phyloP scores from a whole-genome alignment of 2,888 invertebrate species.

The Diplolepis rosae region DNA sequence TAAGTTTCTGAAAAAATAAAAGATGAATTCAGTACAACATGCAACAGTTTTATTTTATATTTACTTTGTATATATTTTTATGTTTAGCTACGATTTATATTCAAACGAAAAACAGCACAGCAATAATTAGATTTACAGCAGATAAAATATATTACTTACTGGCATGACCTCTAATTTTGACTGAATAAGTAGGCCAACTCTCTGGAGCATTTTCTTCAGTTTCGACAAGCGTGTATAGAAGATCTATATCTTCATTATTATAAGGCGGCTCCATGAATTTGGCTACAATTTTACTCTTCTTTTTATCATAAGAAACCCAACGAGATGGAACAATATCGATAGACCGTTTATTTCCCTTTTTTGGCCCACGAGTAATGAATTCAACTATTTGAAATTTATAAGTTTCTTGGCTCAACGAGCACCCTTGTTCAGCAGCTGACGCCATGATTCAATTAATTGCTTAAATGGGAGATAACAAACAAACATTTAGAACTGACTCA shows the following conservation, averaged over 20 bases:
- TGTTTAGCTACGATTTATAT: too few species aligned
- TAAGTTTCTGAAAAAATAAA: too few species aligned
- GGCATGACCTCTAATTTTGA: slow-evolving; percentile 7
- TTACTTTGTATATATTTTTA: too few species aligned
- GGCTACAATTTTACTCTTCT: background rate
- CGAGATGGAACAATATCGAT: background rate
- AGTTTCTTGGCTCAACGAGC: background rate
- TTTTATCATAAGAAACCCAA: background rate
- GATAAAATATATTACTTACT: too few species aligned
- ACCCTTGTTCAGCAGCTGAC: background rate
- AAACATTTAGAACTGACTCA: background rate
- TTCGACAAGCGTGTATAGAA: background rate
- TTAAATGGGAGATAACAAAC: background rate
- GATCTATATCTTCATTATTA: background rate
- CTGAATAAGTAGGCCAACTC: background rate
- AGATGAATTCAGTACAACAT: too few species aligned
- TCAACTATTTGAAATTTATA: background rate
- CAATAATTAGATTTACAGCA: too few species aligned
- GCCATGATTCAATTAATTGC: background rate
- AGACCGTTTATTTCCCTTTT: background rate
- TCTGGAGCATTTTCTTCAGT: slow-evolving; percentile 1
- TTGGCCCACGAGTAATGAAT: background rate
- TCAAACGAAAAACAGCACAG: too few species aligned
- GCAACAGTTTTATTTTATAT: too few species aligned
- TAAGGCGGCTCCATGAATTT: background rate